Base-by-base conservation (phyloP, 2,888 invertebrate genomes). In the Congeria kusceri region DNA sequence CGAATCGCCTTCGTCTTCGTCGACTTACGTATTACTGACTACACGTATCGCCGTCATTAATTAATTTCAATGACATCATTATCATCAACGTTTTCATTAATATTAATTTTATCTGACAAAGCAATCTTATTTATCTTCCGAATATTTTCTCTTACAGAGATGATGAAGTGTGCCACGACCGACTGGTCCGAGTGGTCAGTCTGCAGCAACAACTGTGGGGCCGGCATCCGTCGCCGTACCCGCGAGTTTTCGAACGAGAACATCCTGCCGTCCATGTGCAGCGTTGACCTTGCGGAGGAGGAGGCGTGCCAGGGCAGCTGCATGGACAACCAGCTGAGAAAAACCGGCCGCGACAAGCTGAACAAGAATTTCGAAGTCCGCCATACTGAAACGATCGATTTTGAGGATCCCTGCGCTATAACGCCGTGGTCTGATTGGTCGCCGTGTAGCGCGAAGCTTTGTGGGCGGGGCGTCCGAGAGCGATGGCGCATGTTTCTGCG, bases 341-440 rank as follows among this genome's bases (percentile, higher is more conserved):
- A 87, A 66, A 56, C 57, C 15, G 81, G 84, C 4, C 80, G 85
- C n/a, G 78, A 81, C 11, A 85, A 87, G 67, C 70, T 86, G 0
- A 77, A 76, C 18, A 83, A 86, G n/a, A 86, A 87, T 63, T 91
- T 90, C 79, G 86, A 88, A 64, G 88, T 91, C 49, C 80, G 86
- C 11, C 89, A 89, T 56, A 86, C 87, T 11, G 82, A 77, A 15
- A 62, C 67, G 29, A 49, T 86, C 1, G 87, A 91, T 66, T 79
- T 85, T 18, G 76, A 80, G 13, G 89, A 93, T 70, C 89, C 92
- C 53, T 94, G 94, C 87, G 95, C 95, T 88, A 94, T 97, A 89
- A 95, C 96, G 1, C 95, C 95, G 57, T 98, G 98, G 98, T 95
- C 96, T 32, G 95, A 95, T 63, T 98, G 98, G 98, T 95, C 96